A percentile compares a stretch with the other conserved stretches of the same genome.
phyloP scores from a whole-genome alignment of 37 sponge, comb jelly and placozoan species.

The Ianthella basta region DNA sequence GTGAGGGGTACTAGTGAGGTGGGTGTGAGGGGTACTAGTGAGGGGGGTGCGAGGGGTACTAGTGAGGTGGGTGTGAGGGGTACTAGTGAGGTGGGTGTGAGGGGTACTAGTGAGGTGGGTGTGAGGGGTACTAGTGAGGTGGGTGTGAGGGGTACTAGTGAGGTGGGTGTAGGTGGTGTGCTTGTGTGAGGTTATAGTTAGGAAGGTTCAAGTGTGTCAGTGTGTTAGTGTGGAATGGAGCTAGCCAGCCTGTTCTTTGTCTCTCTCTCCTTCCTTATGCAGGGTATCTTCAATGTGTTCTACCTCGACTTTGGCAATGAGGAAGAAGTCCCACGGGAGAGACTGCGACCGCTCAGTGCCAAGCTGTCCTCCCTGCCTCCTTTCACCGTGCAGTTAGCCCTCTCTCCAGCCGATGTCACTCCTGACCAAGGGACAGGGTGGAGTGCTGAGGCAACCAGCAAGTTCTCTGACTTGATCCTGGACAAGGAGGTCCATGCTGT shows the following conservation, averaged over 20 bases:
- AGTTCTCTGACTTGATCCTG: background rate
- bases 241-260: background rate
- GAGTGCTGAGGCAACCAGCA: background rate
- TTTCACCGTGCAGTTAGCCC: background rate
- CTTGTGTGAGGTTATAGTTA: background rate
- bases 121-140: too few relatives aligned
- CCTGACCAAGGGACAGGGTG: background rate
- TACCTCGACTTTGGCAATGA: conserved; percentile 28
- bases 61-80: too few relatives aligned
- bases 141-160: too few relatives aligned
- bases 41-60: too few relatives aligned
- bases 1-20: too few relatives aligned
- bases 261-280: background rate
- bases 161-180: background rate
- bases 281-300: background rate
- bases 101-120: too few relatives aligned
- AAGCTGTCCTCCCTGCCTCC: background rate
- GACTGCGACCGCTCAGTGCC: background rate
- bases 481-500: background rate
- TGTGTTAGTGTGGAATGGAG: background rate
- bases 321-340: background rate
- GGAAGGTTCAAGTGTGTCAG: background rate
- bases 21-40: too few relatives aligned
- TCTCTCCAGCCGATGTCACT: background rate
- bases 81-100: too few relatives aligned